phyloP scores from a whole-genome alignment of 2,113 vertebrate species.

The Mirza zaza region DNA sequence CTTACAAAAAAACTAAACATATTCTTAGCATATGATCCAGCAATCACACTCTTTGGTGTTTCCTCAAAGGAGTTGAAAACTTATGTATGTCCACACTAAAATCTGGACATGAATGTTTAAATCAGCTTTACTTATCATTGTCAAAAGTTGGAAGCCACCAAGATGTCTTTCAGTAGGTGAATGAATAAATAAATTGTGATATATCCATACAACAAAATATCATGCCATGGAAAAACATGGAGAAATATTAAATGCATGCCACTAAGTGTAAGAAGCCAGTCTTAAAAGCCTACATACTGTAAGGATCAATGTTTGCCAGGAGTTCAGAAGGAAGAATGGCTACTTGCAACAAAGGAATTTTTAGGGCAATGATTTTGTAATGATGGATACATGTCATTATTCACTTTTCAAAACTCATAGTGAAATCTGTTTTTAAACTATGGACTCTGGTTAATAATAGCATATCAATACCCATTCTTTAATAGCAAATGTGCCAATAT shows the following conservation, averaged over 20 bases:
- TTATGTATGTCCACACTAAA: too few species aligned
- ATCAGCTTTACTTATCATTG: background rate
- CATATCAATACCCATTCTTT: background rate
- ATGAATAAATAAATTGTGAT: too few species aligned
- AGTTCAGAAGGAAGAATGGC: background rate
- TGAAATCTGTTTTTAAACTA: background rate
- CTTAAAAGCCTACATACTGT: background rate
- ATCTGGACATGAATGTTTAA: accelerated
- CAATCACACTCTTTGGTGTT: background rate
- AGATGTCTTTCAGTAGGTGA: background rate
- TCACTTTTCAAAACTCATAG: background rate
- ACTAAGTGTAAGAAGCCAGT: background rate
- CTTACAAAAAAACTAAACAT: background rate
- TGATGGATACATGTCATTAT: background rate
- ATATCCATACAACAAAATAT: accelerated
- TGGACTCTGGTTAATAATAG: background rate
- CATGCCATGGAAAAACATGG: accelerated
- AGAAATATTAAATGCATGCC: accelerated
- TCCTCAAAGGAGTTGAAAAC: background rate
- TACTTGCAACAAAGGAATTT: background rate
- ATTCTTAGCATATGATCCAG: accelerated
- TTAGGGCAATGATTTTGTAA: background rate
- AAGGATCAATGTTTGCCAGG: background rate
- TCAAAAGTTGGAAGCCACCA: background rate
- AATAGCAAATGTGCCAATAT: background rate